Base-by-base conservation (phyloP, 2,797 vertebrate genomes). In the Malurus leucopterus region DNA sequence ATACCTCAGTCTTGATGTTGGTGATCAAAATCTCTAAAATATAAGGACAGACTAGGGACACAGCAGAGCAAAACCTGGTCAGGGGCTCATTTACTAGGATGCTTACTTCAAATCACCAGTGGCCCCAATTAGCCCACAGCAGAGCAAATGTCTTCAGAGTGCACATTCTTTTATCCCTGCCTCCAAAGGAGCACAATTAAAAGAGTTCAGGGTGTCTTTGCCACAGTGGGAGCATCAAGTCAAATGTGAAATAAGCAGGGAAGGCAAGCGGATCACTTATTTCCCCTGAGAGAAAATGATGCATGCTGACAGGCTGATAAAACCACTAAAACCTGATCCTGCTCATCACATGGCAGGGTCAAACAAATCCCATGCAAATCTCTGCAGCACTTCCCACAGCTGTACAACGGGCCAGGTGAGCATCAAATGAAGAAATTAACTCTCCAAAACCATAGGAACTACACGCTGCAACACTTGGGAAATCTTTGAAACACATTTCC, bases 291-390 rank as follows among this genome's bases (percentile, higher is more conserved):
- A 88, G 64, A 81, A 89, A 73, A 79, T 17, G 15, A 84, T 68
- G 68, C 74, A 61, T 0, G 2, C 64, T 86, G 88, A 88, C 91
- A 92, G 51, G 80, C 53, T 89, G 80, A 92, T 90, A 90, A 86
- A 91, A 63, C 32, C 1, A 6, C 78, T 75, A 63, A 75, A 89
- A 88, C 41, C 67, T 63, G 86, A 84, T 86, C 68, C 71, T 40
- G 49, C 38, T 76, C 61, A 53, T 64, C 86, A 68, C 81, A 15
- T 24, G 43, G 61, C 43, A 86, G 50, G 41, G 68, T 58, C 68
- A 90, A 86, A 68, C 57, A 76, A 91, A 93, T 55, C 79, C 17
- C 0, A 36, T 58, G 79, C 36, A 90, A 94, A 91, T 54, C 88
- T 84, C 74, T 40, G 76, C 74, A 82, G 50, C 0, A 0, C 43